Conservation (phyloP, 2,888 invertebrate species). For the Polydesmus complanatus region DNA sequence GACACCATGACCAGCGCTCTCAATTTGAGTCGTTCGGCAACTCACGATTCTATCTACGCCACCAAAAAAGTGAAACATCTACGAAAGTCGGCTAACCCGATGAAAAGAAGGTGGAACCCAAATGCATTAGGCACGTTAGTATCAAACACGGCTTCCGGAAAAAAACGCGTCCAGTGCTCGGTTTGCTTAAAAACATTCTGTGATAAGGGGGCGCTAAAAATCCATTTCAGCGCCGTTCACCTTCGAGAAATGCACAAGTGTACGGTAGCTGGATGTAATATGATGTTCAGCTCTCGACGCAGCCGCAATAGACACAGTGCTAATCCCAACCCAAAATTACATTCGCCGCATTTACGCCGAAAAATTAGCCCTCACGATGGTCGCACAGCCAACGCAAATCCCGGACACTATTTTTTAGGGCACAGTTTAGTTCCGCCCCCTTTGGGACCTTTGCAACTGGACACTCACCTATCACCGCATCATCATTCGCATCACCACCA, state of each 20-base stretch:
- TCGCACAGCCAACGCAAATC: conserved; percentile 63
- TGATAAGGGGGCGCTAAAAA: conserved; percentile 98
- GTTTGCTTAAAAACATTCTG: conserved; percentile 98
- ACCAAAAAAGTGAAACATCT: conserved; percentile 31
- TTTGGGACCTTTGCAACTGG: conserved; percentile 14
- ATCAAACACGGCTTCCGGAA: conserved; percentile 56
- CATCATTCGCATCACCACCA: background rate
- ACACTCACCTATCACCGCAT: background rate
- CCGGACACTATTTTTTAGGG: conserved; percentile 42
- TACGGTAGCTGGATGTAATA: conserved; percentile 94
- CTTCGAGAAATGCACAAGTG: conserved; percentile 99
- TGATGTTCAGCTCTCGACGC: conserved; percentile 96
- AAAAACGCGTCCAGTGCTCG: conserved; percentile 94
- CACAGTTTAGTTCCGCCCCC: conserved; percentile 4
- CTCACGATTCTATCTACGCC: conserved; percentile 21
- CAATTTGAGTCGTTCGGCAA: conserved; percentile 42
- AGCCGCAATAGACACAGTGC: conserved; percentile 93
- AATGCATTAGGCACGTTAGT: conserved; percentile 57
- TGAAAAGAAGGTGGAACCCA: conserved; percentile 36
- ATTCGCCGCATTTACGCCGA: conserved; percentile 81
- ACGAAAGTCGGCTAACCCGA: conserved; percentile 33
- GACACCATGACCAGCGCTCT: conserved; percentile 42
- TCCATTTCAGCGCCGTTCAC: conserved; percentile 97
- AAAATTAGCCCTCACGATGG: conserved; percentile 92
- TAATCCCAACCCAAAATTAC: conserved; percentile 94